Base-by-base conservation (phyloP, 1,140 invertebrate species). In the Sitodiplosis mosellana region DNA sequence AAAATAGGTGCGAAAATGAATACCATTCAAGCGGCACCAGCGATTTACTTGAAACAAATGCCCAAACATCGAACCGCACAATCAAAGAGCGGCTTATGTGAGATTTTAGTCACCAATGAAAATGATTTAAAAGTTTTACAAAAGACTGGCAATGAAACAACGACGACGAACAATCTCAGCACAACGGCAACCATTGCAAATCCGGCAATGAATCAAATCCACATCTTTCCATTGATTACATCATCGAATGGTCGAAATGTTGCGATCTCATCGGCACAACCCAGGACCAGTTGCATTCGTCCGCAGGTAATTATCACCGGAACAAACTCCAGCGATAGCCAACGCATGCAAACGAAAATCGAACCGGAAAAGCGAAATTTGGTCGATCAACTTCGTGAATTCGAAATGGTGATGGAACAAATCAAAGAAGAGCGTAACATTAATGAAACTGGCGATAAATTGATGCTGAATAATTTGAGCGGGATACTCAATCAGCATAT, bases 391-490 rank as follows among this genome's bases (percentile, higher is more conserved):
- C 57, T 87, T 6, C 66, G 81, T 33, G 83, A 87, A 60, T 87
- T 87, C 56, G 83, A 87, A 59, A 81, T 81, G 61, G 81, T 87
- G 1, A 65, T 85, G 38, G 81, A 87, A 58, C 80, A 84, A 64
- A 76, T 84, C 2, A 83, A 84, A 56, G 80, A 83, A 59, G 64
- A 80, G 37, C 81, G 78, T 49, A 27, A 27, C 10, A 27, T 10
- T 5, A 27, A 27, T 27, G 27, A 27, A 27, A 10, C 27, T 5
- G 10, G 4, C 27, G 27, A 27, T 10, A 27, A 27, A 5, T 27
- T 27, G 27, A 10, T 27, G 10, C 10, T 27, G 27, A 27, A 10
- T 27, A 27, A 27, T 27, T 27, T 27, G 10, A 27, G 10, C 10
- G 27, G 27, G 3, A 27, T 27, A 27, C 10, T 27, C 4, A 27